A percentile compares a stretch with the other conserved stretches of the same genome.
These are phyloP conservation scores for Eurystomus glaucurus DNA, from an alignment of 2,797 vertebrate genomes.

Conservation along the genomic window DNA sequence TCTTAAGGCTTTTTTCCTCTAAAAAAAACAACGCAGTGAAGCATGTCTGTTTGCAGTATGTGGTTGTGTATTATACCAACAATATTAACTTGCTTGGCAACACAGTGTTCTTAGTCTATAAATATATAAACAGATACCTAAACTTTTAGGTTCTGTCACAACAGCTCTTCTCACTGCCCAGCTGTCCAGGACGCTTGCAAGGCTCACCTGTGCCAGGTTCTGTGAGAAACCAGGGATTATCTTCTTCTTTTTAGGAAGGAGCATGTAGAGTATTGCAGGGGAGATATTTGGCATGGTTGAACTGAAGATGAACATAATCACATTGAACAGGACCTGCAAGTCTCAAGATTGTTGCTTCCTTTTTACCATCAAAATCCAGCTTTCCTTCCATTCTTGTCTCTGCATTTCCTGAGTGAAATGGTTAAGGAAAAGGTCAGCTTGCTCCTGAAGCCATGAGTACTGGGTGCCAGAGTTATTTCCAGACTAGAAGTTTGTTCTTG, in stretches of 20 bases:
- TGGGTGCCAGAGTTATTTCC: background rate
- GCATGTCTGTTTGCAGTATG: background rate
- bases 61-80: background rate
- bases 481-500: background rate
- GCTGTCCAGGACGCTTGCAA: background rate
- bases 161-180: background rate
- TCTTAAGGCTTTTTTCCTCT: background rate
- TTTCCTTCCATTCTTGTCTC: background rate
- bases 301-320: background rate
- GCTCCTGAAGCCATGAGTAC: background rate
- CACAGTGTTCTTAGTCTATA: background rate
- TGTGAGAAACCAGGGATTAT: background rate
- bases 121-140: background rate
- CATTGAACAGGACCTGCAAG: background rate
- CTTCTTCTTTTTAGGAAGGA: background rate
- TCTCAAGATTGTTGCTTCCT: background rate
- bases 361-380: background rate
- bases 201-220: background rate
- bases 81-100: background rate
- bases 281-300: background rate
- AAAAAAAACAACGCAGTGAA: rapidly evolving
- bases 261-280: background rate
- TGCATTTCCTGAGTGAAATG: background rate
- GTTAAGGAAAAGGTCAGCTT: background rate
- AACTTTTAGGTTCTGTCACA: background rate